Conservation (phyloP, 92 coral and sea anemone genomes). For the Porites lobata region DNA sequence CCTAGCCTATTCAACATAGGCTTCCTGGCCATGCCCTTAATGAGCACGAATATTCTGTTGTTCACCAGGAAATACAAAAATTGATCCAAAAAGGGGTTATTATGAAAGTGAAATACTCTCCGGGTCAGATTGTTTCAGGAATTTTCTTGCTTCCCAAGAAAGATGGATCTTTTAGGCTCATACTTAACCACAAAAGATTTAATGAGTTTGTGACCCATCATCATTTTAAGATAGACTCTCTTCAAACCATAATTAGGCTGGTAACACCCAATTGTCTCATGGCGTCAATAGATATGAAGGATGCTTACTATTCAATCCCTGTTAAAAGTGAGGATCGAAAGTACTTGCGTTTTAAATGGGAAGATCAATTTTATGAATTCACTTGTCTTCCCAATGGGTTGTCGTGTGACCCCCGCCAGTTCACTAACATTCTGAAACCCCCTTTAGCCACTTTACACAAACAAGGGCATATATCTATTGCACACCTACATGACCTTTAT, state of each 20-base stretch:
- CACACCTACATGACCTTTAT: conserved; percentile 44
- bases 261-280: no score
- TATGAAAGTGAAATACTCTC: conserved; percentile 9
- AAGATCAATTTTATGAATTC: conserved; percentile 31
- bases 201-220: no score
- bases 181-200: no score
- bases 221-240: conserved; percentile 72
- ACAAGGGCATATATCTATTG: conserved; percentile 39
- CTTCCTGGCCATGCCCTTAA: conserved; percentile 1
- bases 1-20: conserved; percentile 26
- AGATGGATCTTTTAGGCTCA: conserved; percentile 27
- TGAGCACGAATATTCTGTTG: conserved; percentile 9
- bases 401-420: conserved; percentile 49
- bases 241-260: conserved; percentile 28
- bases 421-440: conserved; percentile 43
- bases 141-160: conserved; percentile 37
- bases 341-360: conserved; percentile 21
- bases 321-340: conserved; percentile 5
- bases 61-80: conserved; percentile 26
- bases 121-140: conserved; percentile 40
- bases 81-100: conserved; percentile 40
- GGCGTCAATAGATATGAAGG: conserved; percentile 64
- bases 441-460: conserved; percentile 26
- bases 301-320: conserved; percentile 45
- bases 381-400: conserved; percentile 63